These are phyloP conservation scores for cat (Felis catus) DNA, from an alignment of 2,113 vertebrate genomes.

Conservation along the genomic window DNA sequence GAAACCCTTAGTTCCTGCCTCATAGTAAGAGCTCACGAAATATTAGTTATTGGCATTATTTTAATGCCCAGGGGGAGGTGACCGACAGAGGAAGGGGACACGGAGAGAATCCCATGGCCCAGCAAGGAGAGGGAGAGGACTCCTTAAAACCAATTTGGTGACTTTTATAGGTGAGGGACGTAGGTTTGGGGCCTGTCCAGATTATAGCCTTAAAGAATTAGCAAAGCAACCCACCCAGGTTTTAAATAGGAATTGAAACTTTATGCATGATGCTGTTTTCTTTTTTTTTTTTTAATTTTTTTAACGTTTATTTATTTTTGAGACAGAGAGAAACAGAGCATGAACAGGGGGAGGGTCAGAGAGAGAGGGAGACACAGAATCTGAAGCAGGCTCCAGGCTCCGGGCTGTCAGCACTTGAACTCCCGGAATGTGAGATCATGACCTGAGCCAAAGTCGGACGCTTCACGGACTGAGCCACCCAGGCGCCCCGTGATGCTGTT, in stretches of 20 bases:
- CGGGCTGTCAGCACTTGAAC: too few species aligned
- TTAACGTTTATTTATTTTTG: too few species aligned
- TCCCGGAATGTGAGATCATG: too few species aligned
- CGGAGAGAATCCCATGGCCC: rapidly evolving
- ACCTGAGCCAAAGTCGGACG: too few species aligned
- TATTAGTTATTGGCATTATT: not conserved
- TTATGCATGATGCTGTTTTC: not conserved
- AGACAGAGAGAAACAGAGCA: too few species aligned
- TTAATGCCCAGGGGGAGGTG: not conserved
- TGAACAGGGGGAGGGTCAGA: too few species aligned
- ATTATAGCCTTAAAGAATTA: not conserved
- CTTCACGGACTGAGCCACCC: too few species aligned
- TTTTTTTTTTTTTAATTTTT: too few species aligned
- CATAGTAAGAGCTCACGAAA: not conserved
- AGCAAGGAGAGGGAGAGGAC: too few species aligned
- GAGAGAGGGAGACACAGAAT: too few species aligned
- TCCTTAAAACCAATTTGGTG: not conserved
- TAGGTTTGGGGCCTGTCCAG: not conserved
- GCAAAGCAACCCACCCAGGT: not conserved
- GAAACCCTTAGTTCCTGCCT: not conserved
- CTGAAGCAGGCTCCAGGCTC: too few species aligned
- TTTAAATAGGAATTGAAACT: not conserved
- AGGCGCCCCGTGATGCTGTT: not conserved
- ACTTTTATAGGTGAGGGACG: not conserved
- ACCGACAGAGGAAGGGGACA: too few species aligned